Percentiles rank a stretch among this genome's conserved stretches.
These are phyloP conservation scores for Tyria jacobaeae DNA, from an alignment of 2,888 invertebrate species.

Conservation along the genomic window DNA sequence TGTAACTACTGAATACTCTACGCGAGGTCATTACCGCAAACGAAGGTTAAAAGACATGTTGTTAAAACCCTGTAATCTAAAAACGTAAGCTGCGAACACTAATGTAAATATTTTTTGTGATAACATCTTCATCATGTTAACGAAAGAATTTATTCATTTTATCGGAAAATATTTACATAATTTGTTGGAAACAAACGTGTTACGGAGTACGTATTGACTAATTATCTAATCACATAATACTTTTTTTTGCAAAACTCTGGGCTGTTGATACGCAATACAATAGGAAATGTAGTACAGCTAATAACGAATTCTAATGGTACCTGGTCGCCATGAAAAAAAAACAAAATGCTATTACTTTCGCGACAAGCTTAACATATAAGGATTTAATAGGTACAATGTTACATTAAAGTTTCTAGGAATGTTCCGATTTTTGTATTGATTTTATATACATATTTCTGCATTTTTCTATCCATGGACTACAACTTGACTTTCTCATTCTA, in stretches of 20 bases:
- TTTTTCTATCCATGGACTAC: too few relatives aligned
- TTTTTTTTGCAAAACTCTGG: conserved; percentile 1
- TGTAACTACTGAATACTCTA: conserved; percentile 19
- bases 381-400: conserved; percentile 2
- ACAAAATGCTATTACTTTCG: background rate
- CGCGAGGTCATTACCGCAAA: conserved; percentile 40
- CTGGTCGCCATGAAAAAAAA: background rate
- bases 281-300: conserved; percentile 12
- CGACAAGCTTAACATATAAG: background rate
- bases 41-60: conserved; percentile 52
- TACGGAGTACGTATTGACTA: conserved; percentile 21
- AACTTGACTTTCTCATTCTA: background rate
- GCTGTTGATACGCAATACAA: conserved; percentile 14
- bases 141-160: conserved; percentile 34
- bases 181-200: conserved; percentile 31
- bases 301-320: conserved; percentile 23
- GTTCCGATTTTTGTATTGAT: background rate
- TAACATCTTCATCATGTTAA: conserved; percentile 34
- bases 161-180: conserved; percentile 39
- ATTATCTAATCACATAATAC: conserved; percentile 22
- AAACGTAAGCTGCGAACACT: conserved; percentile 52
- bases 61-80: conserved; percentile 58
- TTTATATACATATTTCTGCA: background rate
- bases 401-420: background rate
- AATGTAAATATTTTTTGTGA: conserved; percentile 42